A percentile compares a stretch with the other conserved stretches of the same genome.
Conservation (phyloP, 92 coral and sea anemone genomes). For the Parazoanthus swiftii region DNA sequence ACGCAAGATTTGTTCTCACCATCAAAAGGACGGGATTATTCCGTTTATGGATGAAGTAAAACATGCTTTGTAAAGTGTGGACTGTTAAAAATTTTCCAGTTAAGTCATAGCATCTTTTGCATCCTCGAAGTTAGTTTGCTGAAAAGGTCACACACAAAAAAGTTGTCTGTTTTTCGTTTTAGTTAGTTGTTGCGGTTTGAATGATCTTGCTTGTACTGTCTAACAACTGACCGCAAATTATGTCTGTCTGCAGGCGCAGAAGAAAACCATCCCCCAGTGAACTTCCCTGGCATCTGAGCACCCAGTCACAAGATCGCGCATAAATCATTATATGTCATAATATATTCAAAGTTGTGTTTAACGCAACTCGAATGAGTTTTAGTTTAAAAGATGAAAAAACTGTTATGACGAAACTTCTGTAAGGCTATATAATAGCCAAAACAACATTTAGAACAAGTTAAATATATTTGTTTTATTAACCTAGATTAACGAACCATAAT, state of each 20-base stretch:
- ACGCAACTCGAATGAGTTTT: neutral
- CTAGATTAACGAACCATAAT: neutral
- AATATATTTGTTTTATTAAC: no score
- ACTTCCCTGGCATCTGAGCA: slow-evolving; percentile 39
- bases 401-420: neutral
- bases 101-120: no score
- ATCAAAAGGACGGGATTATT: neutral
- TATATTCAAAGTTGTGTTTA: neutral
- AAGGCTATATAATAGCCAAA: neutral
- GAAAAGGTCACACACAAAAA: neutral
- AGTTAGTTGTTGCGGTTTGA: neutral
- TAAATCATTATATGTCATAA: neutral
- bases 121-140: no score
- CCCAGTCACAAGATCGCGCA: slow-evolving; percentile 25
- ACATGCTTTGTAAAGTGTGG: neutral
- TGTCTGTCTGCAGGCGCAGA: slow-evolving; percentile 48
- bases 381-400: neutral
- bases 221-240: slow-evolving; percentile 34
- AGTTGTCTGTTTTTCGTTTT: no score
- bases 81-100: neutral
- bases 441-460: neutral
- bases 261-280: slow-evolving; percentile 24
- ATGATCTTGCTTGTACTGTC: neutral
- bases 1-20: neutral
- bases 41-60: neutral